These are phyloP conservation scores for Oreocharis arfaki DNA, from an alignment of 2,113 vertebrate species.

Conservation along the genomic window DNA sequence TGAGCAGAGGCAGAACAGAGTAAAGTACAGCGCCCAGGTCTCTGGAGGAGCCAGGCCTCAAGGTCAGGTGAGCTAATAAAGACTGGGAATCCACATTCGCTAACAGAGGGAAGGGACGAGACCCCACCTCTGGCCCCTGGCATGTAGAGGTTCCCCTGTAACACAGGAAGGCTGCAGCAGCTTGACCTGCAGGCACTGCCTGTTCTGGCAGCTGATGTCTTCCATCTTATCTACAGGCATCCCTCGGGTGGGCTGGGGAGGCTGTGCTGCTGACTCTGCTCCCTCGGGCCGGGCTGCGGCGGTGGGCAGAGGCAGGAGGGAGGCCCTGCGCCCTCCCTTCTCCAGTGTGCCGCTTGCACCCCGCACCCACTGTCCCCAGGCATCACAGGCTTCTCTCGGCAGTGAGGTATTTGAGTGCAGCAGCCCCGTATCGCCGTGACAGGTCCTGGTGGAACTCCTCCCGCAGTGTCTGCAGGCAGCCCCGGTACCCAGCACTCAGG, in stretches of 20 bases:
- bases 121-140: neutral
- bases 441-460: conserved; percentile 97
- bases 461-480: conserved; percentile 86
- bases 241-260: neutral
- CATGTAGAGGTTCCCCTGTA: neutral
- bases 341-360: neutral
- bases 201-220: neutral
- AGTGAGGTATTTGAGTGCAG: conserved; percentile 94
- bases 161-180: neutral
- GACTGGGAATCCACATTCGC: neutral
- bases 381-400: conserved; percentile 82
- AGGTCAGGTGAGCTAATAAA: neutral
- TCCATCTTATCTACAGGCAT: neutral
- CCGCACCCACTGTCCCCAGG: neutral
- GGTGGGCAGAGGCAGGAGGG: neutral
- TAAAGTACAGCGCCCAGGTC: neutral
- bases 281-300: fast-evolving
- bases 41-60: neutral
- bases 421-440: conserved; percentile 87
- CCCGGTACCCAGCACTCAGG: conserved; percentile 83
- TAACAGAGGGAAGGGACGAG: neutral
- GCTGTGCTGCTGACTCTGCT: fast-evolving
- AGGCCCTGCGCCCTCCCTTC: neutral
- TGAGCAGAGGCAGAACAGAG: neutral
- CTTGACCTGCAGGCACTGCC: neutral